Conservation (phyloP, 2,888 invertebrate species). For the Malthinus seriepunctatus region DNA sequence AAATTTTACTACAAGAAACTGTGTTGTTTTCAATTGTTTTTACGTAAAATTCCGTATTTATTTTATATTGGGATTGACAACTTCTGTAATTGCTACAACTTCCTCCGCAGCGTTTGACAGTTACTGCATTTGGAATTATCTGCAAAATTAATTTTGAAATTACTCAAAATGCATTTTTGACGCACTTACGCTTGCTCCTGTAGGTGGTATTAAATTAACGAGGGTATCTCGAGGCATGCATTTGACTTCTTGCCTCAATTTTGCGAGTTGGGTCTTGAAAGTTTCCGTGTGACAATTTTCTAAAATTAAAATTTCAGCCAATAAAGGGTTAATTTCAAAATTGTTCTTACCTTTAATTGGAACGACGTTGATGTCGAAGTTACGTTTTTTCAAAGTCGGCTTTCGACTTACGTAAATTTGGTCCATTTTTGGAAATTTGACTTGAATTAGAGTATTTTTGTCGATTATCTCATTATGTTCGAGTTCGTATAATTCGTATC, state of each 20-base stretch:
- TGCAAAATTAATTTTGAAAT: slow-evolving; percentile 19
- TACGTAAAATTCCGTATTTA: slow-evolving; percentile 37
- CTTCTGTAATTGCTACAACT: slow-evolving; percentile 41
- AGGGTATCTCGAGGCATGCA: slow-evolving; percentile 46
- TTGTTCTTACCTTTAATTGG: slow-evolving; percentile 19
- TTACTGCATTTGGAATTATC: slow-evolving; percentile 44
- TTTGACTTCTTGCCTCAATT: slow-evolving; percentile 35
- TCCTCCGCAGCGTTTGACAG: slow-evolving; percentile 46
- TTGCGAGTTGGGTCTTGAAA: slow-evolving; percentile 22
- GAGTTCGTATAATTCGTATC: no score
- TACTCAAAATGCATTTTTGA: slow-evolving; percentile 1
- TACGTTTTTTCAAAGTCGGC: slow-evolving; percentile 1
- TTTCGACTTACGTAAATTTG: background rate
- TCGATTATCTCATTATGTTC: no score
- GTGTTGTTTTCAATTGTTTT: slow-evolving; percentile 30
- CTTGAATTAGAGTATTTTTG: no score
- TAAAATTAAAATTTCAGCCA: slow-evolving; percentile 11
- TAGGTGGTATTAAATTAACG: slow-evolving; percentile 39
- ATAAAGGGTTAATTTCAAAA: no score
- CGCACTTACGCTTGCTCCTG: slow-evolving; percentile 36
- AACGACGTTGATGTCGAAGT: slow-evolving; percentile 13
- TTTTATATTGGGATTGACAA: slow-evolving; percentile 38
- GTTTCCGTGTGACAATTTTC: slow-evolving; percentile 22
- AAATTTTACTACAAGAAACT: slow-evolving; percentile 40
- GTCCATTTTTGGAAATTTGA: slow-evolving; percentile 14